Percentiles rank a stretch among this genome's conserved stretches.
These are phyloP conservation scores for Molorchus minor DNA, from an alignment of 2,888 invertebrate species.

Conservation along the genomic window DNA sequence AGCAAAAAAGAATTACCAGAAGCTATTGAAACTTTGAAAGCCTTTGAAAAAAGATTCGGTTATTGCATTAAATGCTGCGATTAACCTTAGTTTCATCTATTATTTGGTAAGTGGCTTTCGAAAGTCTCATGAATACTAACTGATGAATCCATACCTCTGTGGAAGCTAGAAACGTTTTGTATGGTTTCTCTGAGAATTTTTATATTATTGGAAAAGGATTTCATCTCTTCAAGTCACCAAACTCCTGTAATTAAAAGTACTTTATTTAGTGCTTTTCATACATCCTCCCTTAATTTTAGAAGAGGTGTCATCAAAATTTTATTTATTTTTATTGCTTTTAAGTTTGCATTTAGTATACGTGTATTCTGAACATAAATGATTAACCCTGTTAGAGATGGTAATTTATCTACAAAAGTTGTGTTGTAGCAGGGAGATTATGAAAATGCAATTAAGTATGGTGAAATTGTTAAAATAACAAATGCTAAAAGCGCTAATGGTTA, in stretches of 20 bases:
- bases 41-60: conserved; percentile 87
- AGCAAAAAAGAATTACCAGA: conserved; percentile 81
- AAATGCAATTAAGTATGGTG: conserved; percentile 80
- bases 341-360: not conserved
- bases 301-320: no score
- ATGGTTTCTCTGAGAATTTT: no score
- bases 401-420: conserved; percentile 1
- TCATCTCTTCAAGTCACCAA: no score
- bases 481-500: conserved; percentile 83
- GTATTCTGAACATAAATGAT: no score
- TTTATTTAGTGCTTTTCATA: no score
- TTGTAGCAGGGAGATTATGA: conserved; percentile 79
- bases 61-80: conserved; percentile 84
- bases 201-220: no score
- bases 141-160: no score
- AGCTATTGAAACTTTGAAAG: conserved; percentile 85
- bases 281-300: no score
- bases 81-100: conserved; percentile 87
- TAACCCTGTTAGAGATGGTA: not conserved
- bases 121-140: not conserved
- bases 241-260: no score
- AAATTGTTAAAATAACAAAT: conserved; percentile 77
- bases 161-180: no score
- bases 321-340: no score
- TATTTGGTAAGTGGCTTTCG: conserved; percentile 67